Conservation (phyloP, 2,797 vertebrate species). For the Pseudomugil gertrudae region DNA sequence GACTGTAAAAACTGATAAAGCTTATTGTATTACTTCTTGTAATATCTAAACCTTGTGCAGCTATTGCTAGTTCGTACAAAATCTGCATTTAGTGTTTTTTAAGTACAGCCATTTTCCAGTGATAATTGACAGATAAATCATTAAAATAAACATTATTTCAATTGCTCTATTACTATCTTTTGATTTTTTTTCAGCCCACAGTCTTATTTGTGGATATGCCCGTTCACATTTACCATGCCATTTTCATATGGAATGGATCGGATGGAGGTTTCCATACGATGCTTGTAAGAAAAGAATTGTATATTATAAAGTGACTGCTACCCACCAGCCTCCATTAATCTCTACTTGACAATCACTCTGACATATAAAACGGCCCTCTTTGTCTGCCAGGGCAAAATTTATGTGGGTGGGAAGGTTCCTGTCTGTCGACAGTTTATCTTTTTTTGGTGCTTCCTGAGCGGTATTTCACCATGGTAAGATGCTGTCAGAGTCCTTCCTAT, state of each 20-base stretch:
- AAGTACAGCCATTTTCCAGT: background rate
- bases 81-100: background rate
- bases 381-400: constrained; percentile 59
- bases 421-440: constrained; percentile 64
- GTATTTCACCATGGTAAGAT: constrained; percentile 62
- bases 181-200: background rate
- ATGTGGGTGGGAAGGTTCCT: constrained; percentile 64
- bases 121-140: background rate
- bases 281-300: constrained; percentile 37
- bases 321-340: constrained; percentile 59
- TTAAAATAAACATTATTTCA: background rate
- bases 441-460: constrained; percentile 51
- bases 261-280: background rate
- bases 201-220: background rate
- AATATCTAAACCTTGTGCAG: background rate
- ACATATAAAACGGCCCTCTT: constrained; percentile 69
- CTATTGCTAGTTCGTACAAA: background rate
- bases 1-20: background rate
- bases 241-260: no score
- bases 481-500: constrained; percentile 42
- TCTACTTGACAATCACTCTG: constrained; percentile 59
- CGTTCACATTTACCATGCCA: constrained; percentile 16
- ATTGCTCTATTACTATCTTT: constrained; percentile 3
- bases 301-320: constrained; percentile 51
- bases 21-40: no score